Conservation (phyloP, 2,797 vertebrate species). For the Botia almorhae region DNA sequence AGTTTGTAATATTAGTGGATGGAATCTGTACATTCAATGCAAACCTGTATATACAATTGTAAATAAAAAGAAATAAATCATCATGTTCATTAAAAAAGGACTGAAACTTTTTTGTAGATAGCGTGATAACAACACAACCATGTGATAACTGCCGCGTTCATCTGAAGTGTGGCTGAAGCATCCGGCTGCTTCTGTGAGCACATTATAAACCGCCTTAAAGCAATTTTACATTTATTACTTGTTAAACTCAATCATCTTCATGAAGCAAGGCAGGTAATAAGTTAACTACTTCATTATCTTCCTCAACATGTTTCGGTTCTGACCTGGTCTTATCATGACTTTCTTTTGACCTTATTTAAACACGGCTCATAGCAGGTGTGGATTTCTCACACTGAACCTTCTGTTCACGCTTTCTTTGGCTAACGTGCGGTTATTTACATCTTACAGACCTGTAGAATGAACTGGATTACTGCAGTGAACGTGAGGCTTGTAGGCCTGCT, state of each 20-base stretch:
- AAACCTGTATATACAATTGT: conserved; percentile 56
- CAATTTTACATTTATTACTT: background rate
- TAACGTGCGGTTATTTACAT: background rate
- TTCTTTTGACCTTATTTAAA: conserved; percentile 39
- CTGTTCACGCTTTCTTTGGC: background rate
- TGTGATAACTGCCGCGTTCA: no score
- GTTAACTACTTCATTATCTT: conserved; percentile 59
- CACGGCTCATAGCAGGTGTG: conserved; percentile 42
- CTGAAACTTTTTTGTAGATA: no score
- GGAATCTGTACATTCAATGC: conserved; percentile 49
- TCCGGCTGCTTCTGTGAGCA: background rate
- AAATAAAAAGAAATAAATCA: conserved; percentile 53
- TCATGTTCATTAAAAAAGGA: background rate
- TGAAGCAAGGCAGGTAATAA: conserved; percentile 58
- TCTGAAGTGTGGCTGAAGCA: no score
- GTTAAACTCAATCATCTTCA: background rate
- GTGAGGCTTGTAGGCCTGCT: conserved; percentile 64
- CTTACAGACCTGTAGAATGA: background rate
- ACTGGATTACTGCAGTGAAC: conserved; percentile 64
- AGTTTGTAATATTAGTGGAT: conserved; percentile 27
- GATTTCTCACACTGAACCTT: background rate
- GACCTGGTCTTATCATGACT: conserved; percentile 37
- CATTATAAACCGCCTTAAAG: background rate
- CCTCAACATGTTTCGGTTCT: conserved; percentile 46
- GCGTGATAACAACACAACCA: no score